A percentile compares a stretch with the other conserved stretches of the same genome.
Evolutionary conservation across 2,888 invertebrate species (phyloP).

Genomic region (Alloplasta piceator): DNA sequence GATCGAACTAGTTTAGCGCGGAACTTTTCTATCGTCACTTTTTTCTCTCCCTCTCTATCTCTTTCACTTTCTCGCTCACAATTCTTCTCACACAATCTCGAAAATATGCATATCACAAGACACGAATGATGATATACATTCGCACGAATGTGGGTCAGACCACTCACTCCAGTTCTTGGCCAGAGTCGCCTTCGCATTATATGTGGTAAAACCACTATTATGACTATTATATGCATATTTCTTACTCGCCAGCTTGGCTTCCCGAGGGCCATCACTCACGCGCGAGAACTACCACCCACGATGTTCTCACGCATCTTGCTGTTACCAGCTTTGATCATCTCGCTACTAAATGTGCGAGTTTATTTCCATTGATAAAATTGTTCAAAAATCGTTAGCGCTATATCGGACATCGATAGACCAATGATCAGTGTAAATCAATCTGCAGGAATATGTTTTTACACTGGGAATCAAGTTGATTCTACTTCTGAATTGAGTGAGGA

Average conservation of each 20-base stretch:
- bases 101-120: slow-evolving; percentile 18
- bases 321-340: too few relatives aligned
- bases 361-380: too few relatives aligned
- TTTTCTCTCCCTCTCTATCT: slow-evolving; percentile 8
- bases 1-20: slow-evolving; percentile 43
- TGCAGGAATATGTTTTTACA: too few relatives aligned
- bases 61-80: not conserved
- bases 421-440: too few relatives aligned
- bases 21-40: slow-evolving; percentile 39
- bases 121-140: slow-evolving; percentile 30
- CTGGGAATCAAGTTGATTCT: too few relatives aligned
- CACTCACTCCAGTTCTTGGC: slow-evolving; percentile 71
- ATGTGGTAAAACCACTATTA: slow-evolving; percentile 16
- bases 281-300: slow-evolving; percentile 46
- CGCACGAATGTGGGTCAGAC: slow-evolving; percentile 75
- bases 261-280: slow-evolving; percentile 46
- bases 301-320: slow-evolving; percentile 10
- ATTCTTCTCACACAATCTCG: slow-evolving; percentile 24
- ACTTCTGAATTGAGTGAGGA: too few relatives aligned
- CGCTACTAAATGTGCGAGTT: too few relatives aligned
- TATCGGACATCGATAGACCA: too few relatives aligned
- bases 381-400: too few relatives aligned
- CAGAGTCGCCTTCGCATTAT: slow-evolving; percentile 43
- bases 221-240: slow-evolving; percentile 37
- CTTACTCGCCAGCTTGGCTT: slow-evolving; percentile 50